These are phyloP conservation scores for Buathra laborator DNA, from an alignment of 2,888 invertebrate genomes.

Conservation along the genomic window DNA sequence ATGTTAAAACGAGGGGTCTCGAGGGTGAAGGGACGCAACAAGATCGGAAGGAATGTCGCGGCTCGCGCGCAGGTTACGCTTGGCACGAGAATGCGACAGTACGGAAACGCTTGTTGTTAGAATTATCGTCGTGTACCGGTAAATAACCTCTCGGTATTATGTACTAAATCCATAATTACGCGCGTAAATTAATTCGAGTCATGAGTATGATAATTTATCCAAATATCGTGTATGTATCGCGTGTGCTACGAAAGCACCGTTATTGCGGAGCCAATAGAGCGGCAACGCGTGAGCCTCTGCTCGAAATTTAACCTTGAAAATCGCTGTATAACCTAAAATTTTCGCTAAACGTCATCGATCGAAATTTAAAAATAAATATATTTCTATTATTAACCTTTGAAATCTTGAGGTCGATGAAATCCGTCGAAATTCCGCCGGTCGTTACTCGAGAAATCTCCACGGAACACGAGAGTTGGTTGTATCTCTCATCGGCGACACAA, in stretches of 20 bases:
- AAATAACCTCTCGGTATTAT: background rate
- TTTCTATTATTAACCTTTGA: background rate
- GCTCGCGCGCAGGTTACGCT: background rate
- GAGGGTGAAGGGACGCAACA: background rate
- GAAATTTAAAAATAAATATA: background rate
- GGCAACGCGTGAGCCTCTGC: background rate
- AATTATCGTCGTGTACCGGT: background rate
- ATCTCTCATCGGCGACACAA: conserved; percentile 7
- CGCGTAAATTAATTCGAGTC: background rate
- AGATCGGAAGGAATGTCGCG: background rate
- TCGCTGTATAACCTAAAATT: background rate
- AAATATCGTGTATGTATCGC: background rate
- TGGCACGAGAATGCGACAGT: background rate
- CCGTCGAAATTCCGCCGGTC: conserved; percentile 5
- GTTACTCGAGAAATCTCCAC: conserved; percentile 10
- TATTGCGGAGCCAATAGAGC: background rate
- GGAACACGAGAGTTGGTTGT: background rate
- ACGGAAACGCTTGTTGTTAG: background rate
- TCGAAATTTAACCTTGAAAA: background rate
- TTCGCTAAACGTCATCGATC: background rate
- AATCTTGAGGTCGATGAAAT: conserved; percentile 19
- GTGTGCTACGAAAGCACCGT: background rate
- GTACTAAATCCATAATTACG: too few relatives aligned
- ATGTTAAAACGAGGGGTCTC: background rate
- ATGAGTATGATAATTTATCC: background rate